phyloP scores from a whole-genome alignment of 2,888 invertebrate species.

The Encarsia formosa region DNA sequence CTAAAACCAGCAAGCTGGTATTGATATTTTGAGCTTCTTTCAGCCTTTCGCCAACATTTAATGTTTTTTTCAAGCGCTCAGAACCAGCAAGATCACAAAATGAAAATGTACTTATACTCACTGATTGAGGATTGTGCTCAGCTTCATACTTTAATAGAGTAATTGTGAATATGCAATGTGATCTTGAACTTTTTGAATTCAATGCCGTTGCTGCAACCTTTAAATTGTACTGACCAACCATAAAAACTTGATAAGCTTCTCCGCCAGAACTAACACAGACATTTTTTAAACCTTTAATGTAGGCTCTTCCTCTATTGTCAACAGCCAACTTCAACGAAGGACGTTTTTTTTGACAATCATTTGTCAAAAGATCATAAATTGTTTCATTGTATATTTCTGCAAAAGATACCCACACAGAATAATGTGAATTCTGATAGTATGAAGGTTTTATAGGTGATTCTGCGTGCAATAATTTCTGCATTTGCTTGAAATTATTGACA shows the following conservation, averaged over 20 bases:
- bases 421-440: constrained; percentile 35
- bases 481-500: constrained; percentile 40
- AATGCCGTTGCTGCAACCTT: constrained; percentile 79
- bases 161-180: constrained; percentile 87
- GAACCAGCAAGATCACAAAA: constrained; percentile 94
- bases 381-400: constrained; percentile 90
- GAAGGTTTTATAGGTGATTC: constrained; percentile 38
- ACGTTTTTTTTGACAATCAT: constrained; percentile 40
- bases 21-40: constrained; percentile 91
- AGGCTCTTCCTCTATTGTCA: constrained; percentile 40
- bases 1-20: constrained; percentile 79
- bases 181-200: constrained; percentile 81
- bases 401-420: constrained; percentile 78
- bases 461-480: constrained; percentile 43
- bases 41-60: constrained; percentile 74
- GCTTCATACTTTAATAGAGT: constrained; percentile 64
- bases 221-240: constrained; percentile 75
- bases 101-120: constrained; percentile 45
- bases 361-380: constrained; percentile 75
- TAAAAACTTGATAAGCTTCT: constrained; percentile 83
- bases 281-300: constrained; percentile 51
- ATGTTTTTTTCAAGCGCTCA: constrained; percentile 78
- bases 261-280: constrained; percentile 66
- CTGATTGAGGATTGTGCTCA: constrained; percentile 38
- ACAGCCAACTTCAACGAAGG: constrained; percentile 41